A percentile compares a stretch with the other conserved stretches of the same genome.
Conservation (phyloP, 2,797 vertebrate species). For the Scyliorhinus canicula region DNA sequence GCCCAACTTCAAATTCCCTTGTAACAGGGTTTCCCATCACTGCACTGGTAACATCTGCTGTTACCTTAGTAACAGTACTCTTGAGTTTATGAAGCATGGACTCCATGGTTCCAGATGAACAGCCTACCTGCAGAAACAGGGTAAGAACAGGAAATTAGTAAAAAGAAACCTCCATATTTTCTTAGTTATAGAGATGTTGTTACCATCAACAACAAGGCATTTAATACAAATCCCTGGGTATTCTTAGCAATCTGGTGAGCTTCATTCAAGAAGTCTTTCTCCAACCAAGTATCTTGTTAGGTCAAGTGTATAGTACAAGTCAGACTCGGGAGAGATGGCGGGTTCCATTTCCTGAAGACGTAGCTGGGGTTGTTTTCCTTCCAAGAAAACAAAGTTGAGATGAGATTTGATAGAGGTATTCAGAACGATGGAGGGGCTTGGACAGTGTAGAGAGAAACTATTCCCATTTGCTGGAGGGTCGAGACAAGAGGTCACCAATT, state of each 20-base stretch:
- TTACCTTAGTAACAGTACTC: conserved; percentile 96
- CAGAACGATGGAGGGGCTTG: not conserved
- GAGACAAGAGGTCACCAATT: not conserved
- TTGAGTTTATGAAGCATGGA: conserved; percentile 97
- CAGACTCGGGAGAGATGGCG: not conserved
- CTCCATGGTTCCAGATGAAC: conserved; percentile 71
- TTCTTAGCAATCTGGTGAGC: not conserved
- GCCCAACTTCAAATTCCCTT: conserved; percentile 91
- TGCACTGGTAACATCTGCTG: conserved; percentile 91
- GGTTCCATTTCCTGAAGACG: not conserved
- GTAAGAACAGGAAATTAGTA: not conserved
- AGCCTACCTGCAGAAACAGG: not conserved
- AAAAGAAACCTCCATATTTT: not conserved
- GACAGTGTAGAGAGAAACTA: not conserved
- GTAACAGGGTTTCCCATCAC: conserved; percentile 99
- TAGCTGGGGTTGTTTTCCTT: not conserved
- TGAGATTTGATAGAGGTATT: not conserved
- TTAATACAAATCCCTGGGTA: not conserved
- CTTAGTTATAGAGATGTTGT: not conserved
- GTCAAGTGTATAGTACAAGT: not conserved
- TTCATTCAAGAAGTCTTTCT: not conserved
- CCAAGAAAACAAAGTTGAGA: not conserved
- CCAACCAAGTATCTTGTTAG: not conserved
- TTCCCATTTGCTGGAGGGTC: not conserved
- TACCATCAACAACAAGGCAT: not conserved